Conservation (phyloP, 2,113 vertebrate genomes). For the Gymnobelideus leadbeateri region DNA sequence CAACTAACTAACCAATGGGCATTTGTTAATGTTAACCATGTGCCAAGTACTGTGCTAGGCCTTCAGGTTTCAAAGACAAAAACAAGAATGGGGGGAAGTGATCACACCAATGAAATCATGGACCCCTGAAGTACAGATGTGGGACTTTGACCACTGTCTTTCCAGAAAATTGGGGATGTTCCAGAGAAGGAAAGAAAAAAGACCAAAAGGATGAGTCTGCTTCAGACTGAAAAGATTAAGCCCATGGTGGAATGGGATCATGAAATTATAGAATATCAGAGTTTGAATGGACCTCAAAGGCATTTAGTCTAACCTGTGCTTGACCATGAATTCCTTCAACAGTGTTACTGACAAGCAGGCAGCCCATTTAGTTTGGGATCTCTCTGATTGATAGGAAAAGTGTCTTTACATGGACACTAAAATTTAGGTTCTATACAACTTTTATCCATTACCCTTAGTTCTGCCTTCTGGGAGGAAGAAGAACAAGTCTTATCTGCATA, state of each 20-base stretch:
- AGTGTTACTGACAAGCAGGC: neutral
- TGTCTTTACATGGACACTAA: neutral
- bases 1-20: neutral
- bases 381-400: neutral
- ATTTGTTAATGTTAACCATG: neutral
- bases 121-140: neutral
- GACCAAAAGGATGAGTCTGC: neutral
- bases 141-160: neutral
- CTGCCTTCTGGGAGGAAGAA: neutral
- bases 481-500: neutral
- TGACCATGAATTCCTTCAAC: neutral
- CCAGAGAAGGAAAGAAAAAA: neutral
- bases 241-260: neutral
- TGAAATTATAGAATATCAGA: neutral
- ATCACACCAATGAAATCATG: neutral
- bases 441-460: neutral
- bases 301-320: neutral
- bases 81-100: neutral
- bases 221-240: neutral
- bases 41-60: neutral
- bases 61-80: neutral
- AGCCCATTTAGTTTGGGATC: neutral
- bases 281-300: neutral
- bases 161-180: neutral
- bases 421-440: neutral